Evolutionary conservation across 1,140 invertebrate species (phyloP), one percentile per base, ranked within the genome.

Genomic region (Drosophila leontia): DNA sequence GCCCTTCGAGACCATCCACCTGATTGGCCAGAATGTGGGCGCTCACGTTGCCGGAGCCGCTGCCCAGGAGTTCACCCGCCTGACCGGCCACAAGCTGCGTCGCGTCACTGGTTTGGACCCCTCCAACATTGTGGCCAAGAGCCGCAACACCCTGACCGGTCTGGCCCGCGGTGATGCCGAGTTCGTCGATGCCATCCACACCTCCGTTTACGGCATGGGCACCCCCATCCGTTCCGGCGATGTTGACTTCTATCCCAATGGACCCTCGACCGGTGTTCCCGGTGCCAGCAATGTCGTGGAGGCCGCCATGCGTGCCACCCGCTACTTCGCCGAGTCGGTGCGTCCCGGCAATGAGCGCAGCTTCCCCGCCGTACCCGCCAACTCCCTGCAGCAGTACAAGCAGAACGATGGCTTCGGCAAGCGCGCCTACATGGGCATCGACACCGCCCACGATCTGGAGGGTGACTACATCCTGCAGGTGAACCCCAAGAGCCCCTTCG

Each of bases 171-270:
- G 74, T 23, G 95, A 95, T 91, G 95, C 95, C 2, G 91, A 93
- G 15, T 95, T 95, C 50, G 95, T 95, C 0, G 96, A 97, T 80
- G 94, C 96, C 3, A 95, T 97, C 75, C 96, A 97, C 81, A 97
- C 96, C 0, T 96, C 96, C 68, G 95, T 94, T 17, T 96, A 96
- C 1, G 94, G 95, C 55, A 95, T 96, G 85, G 96, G 96, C 7
- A 94, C 96, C 48, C 92, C 94, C 53, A 94, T 95, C 57, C 94
- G 95, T 37, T 93, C 95, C 78, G 96, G 96, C 15, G 94, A 96
- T 74, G 94, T 94, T 9, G 97, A 98, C 91, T 97, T 97, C 93
- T 97, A 95, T 86, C 96, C 96, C 0, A 97, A 98, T 91, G 95
- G 95, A 11, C 90, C 76, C 11, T 53, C 55, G 5, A 1, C 80